phyloP scores from a whole-genome alignment of 2,113 vertebrate species.

The Tricholaema leucomelas region DNA sequence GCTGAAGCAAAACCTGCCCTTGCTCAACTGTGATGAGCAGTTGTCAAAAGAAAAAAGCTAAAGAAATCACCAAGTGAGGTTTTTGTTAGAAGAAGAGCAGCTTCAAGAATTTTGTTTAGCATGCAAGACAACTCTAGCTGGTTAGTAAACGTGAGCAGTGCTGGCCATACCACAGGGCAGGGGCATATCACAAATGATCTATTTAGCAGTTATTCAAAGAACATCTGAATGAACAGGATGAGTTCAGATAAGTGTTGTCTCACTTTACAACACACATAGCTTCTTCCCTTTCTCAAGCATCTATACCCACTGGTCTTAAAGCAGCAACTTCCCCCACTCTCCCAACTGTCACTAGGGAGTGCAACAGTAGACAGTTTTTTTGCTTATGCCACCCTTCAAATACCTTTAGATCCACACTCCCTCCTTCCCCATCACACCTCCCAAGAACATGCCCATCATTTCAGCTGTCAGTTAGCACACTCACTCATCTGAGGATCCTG shows the following conservation, averaged over 20 bases:
- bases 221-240: not conserved
- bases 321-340: not conserved
- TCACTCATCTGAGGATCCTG: conserved; percentile 90
- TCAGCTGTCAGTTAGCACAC: conserved; percentile 62
- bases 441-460: not conserved
- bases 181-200: not conserved
- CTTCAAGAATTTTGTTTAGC: not conserved
- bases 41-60: not conserved
- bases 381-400: not conserved
- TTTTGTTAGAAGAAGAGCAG: not conserved
- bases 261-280: not conserved
- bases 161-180: not conserved
- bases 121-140: not conserved
- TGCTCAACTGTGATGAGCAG: not conserved
- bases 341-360: not conserved
- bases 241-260: not conserved
- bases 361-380: not conserved
- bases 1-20: not conserved
- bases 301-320: not conserved
- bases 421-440: conserved; percentile 16
- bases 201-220: not conserved
- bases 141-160: not conserved
- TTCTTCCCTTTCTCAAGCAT: not conserved
- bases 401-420: not conserved
- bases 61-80: not conserved